Conservation (phyloP, 2,888 invertebrate genomes). For the Spatulosminthurus flaviceps region DNA sequence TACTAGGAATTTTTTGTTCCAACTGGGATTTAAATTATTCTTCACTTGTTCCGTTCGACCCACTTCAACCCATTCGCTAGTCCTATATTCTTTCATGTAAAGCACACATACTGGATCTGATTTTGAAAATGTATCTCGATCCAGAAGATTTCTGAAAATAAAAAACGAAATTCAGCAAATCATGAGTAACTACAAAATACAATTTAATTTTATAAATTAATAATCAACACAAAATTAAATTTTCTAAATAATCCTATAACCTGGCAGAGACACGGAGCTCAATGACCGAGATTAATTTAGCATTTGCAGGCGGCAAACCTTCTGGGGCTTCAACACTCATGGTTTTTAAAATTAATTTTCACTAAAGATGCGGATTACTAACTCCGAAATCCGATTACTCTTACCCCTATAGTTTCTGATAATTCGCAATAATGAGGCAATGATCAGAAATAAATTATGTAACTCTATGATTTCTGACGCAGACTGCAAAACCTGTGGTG, state of each 20-base stretch:
- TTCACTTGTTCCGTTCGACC: conserved; percentile 66
- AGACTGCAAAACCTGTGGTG: too few relatives aligned
- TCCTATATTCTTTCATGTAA: conserved; percentile 64
- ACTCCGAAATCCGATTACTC: too few relatives aligned
- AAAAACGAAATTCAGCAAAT: conserved; percentile 8
- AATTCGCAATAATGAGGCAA: too few relatives aligned
- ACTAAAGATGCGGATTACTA: too few relatives aligned
- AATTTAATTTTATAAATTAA: too few relatives aligned
- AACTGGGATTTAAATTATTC: conserved; percentile 66
- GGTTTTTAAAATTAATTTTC: too few relatives aligned
- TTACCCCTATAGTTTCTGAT: too few relatives aligned
- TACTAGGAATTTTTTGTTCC: conserved; percentile 68
- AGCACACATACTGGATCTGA: conserved; percentile 68
- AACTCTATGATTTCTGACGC: too few relatives aligned
- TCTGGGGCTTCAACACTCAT: too few relatives aligned
- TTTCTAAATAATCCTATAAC: background rate
- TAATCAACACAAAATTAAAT: conserved; percentile 8
- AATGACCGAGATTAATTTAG: conserved; percentile 20
- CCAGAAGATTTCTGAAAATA: conserved; percentile 66
- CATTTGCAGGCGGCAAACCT: background rate
- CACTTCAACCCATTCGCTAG: conserved; percentile 63
- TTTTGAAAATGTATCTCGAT: conserved; percentile 67
- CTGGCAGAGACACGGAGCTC: conserved; percentile 32
- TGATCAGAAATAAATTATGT: too few relatives aligned
- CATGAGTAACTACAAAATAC: background rate